These are phyloP conservation scores for Microplitis demolitor DNA, from an alignment of 1,140 invertebrate genomes.

Conservation along the genomic window DNA sequence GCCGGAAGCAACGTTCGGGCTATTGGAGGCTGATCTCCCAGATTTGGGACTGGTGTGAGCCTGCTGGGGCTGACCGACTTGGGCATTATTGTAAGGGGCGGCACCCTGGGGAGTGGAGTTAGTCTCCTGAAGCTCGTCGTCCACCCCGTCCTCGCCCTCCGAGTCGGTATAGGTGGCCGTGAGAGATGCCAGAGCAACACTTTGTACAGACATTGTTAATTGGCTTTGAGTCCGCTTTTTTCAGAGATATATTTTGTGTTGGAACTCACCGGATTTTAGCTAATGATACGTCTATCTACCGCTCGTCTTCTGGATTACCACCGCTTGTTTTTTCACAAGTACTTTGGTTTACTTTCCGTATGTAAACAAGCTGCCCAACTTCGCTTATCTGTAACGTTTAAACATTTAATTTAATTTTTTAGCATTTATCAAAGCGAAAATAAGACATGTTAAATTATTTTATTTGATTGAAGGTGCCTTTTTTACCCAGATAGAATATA, in stretches of 20 bases:
- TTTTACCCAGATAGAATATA: too few species aligned
- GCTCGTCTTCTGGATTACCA: not conserved
- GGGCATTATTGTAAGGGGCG: conserved; percentile 46
- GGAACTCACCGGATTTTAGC: conserved; percentile 53
- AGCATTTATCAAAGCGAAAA: too few species aligned
- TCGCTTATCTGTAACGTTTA: too few species aligned
- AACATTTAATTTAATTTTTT: too few species aligned
- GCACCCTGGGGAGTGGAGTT: conserved; percentile 48
- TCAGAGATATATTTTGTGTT: conserved; percentile 60
- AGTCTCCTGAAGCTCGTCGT: conserved; percentile 64
- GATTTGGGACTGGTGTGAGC: conserved; percentile 48
- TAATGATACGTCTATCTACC: conserved; percentile 33
- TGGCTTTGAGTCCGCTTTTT: conserved; percentile 56
- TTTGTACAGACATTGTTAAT: conserved; percentile 63
- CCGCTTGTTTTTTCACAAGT: not conserved
- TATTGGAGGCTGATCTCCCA: conserved; percentile 50
- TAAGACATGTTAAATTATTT: too few species aligned
- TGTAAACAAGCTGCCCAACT: too few species aligned
- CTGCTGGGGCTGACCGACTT: conserved; percentile 45
- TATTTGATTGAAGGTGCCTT: too few species aligned
- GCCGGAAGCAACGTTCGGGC: conserved; percentile 44
- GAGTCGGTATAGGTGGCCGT: conserved; percentile 85
- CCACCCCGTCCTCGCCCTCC: conserved; percentile 77
- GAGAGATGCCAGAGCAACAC: conserved; percentile 73
- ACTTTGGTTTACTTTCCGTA: too few species aligned